Base-by-base conservation (phyloP, 2,797 vertebrate genomes). In the Philypnodon macrostomus region DNA sequence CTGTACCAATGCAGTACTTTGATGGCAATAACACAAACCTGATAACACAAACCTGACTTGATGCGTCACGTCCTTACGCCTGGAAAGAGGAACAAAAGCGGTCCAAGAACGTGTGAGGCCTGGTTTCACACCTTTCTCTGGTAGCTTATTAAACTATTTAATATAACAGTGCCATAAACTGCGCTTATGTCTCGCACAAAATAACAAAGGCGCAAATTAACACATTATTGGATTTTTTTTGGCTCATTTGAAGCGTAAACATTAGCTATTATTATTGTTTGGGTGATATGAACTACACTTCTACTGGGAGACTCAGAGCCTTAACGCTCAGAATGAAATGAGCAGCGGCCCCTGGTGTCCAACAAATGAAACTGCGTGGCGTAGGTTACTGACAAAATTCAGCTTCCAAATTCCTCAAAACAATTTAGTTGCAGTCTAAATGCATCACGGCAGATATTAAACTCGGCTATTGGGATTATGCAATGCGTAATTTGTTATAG, bases 281-380 rank as follows among this genome's bases (percentile, higher is more conserved):
- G 35, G 16, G 47, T 2, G 39, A 7, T 18, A 32, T 21, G 40
- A 29, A 42, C 12, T 14, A 7, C n/a, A n/a, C 1, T 1, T 40
- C 6, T 24, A 13, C 38, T 2, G 21, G 7, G 4, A 3, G 40
- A 14, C 2, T 14, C n/a, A 33, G 3, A 16, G 13, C 9, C 5
- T 8, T 4, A 27, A 2, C 10, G 57, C 41, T 61, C 75, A 83
- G 59, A 70, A 42, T 32, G 78, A 85, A 86, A 79, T 23, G 67
- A 75, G 64, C 77, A 89, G 77, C 76, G 79, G 45, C 87, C 72
- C 84, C 87, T 79, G 9, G 64, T 40, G 88, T 40, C 27, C 41
- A 0, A 1, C 1, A 0, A 0, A 0, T 9, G 16, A 1, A n/a
- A 31, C 18, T 11, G 55, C 64, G 45, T 5, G 2, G 4, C 1